Evolutionary conservation across 2,113 vertebrate genomes (phyloP), one percentile per base, ranked within the genome.

Genomic region (Paedocypris sp.): DNA sequence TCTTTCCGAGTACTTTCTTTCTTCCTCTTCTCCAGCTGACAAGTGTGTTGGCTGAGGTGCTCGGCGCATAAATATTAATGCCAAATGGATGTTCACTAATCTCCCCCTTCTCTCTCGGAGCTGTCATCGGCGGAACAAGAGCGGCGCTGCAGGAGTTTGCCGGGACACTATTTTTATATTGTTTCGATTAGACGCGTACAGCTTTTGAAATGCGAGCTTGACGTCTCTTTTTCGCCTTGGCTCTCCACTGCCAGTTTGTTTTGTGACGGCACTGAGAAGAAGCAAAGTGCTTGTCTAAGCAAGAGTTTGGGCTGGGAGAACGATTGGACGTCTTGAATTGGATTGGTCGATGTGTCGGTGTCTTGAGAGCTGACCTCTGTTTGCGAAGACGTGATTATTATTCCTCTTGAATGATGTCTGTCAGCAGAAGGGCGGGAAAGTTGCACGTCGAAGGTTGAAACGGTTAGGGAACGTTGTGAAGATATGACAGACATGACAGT

Each of bases 1-100:
- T 18, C n/a, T 33, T 1, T 29, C 42, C 13, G 18, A 20, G 23
- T 11, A n/a, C 11, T 16, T 31, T 20, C 46, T 33, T n/a, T 58
- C 36, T 62, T 28, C 46, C 18, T 50, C 39, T 62, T 26, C 45
- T 22, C 54, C 36, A 43, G 5, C 38, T 57, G 38, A 57, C 53
- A 43, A 26, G 33, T 20, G 2, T 3, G 18, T n/a, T 36, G 46
- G 16, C 12, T 33, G 22, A 56, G 20, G 28, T 35, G 7, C 26
- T 57, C 29, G 18, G 29, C 43, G n/a, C 60, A 63, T 58, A 39
- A 45, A 68, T 63, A 63, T 52, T 68, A 45, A 58, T 63, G 32
- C 10, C 22, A 68, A 62, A 50, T 62, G 58, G 59, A 46, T 56
- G 32, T 23, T 20, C 4, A 4, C 39, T 63, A 45, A 62, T 49